Percentiles rank a stretch among this genome's conserved stretches.
Evolutionary conservation across 2,113 vertebrate genomes (phyloP).

Genomic region (Sylvia atricapilla): DNA sequence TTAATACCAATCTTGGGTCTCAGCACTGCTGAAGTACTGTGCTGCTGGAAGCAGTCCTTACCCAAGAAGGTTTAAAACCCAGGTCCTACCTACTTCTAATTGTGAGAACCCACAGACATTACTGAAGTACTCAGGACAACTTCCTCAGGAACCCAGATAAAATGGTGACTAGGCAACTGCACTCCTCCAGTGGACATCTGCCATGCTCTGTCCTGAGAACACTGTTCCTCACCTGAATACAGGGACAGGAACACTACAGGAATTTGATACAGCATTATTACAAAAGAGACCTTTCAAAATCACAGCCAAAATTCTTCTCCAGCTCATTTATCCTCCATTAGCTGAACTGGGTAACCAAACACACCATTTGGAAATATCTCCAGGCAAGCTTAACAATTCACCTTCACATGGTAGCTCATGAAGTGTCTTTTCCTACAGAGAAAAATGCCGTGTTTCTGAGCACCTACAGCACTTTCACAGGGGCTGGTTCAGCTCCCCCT

Average conservation of each 20-base stretch:
- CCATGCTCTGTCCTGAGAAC: not conserved
- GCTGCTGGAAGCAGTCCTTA: not conserved
- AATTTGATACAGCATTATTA: not conserved
- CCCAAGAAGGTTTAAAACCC: not conserved
- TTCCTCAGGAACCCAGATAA: not conserved
- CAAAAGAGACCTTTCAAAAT: not conserved
- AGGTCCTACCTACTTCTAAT: not conserved
- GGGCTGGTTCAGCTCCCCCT: not conserved
- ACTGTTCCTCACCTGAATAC: fast-evolving
- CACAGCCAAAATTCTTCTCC: not conserved
- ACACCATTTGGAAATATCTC: not conserved
- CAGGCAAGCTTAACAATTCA: not conserved
- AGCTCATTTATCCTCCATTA: not conserved
- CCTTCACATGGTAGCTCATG: not conserved
- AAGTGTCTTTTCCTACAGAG: not conserved
- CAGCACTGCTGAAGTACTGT: not conserved
- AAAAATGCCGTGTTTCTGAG: not conserved
- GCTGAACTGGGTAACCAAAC: not conserved
- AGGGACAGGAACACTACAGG: fast-evolving
- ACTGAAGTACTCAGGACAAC: not conserved
- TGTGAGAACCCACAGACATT: not conserved
- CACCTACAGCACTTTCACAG: not conserved
- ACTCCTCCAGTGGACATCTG: not conserved
- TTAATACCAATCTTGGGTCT: not conserved
- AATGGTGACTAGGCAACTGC: not conserved